Evolutionary conservation across 2,888 invertebrate genomes (phyloP).

Genomic region (Thymelicus sylvestris): DNA sequence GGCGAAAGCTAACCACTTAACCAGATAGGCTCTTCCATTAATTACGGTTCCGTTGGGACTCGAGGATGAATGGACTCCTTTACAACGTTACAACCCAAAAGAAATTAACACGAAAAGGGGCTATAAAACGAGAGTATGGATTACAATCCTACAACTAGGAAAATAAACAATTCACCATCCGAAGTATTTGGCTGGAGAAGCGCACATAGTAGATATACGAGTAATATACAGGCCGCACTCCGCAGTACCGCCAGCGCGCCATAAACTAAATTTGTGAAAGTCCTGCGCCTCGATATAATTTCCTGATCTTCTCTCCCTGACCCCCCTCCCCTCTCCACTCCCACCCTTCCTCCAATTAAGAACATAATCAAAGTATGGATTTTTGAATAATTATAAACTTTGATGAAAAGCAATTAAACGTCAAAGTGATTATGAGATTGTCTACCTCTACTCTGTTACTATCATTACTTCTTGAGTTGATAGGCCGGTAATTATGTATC

Average conservation of each 20-base stretch:
- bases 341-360: neutral
- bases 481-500: no score
- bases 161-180: neutral
- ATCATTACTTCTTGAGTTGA: no score
- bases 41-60: no score
- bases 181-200: slow-evolving; percentile 2
- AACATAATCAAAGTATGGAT: slow-evolving; percentile 11
- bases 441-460: no score
- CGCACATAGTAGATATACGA: neutral
- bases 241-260: slow-evolving; percentile 4
- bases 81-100: no score
- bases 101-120: neutral
- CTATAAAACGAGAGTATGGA: neutral
- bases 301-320: neutral
- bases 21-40: no score
- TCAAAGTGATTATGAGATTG: no score
- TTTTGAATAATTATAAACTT: slow-evolving; percentile 17
- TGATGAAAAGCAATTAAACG: neutral
- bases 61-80: no score
- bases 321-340: neutral
- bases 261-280: slow-evolving; percentile 26
- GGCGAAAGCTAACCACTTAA: no score
- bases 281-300: slow-evolving; percentile 18
- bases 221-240: slow-evolving; percentile 1
- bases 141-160: neutral